Base-by-base conservation (phyloP, 2,797 vertebrate species). In the Numenius phaeopus region DNA sequence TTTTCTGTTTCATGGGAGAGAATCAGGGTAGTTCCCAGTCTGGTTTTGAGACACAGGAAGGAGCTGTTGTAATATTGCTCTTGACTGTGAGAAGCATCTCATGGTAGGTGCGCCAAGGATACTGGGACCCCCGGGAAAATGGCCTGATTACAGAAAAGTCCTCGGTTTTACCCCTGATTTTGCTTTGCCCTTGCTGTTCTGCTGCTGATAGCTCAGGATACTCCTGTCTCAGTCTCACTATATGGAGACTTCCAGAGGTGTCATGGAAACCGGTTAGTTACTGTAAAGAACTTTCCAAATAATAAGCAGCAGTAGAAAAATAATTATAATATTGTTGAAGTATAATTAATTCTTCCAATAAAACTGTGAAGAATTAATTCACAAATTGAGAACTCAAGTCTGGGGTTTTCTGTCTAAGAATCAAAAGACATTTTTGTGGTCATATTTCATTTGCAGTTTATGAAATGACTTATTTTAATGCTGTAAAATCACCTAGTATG, bases 381-480 rank as follows among this genome's bases (percentile, higher is more conserved):
- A 5, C 40, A 87, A 94, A 71, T 50, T 42, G 81, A 72, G 71
- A 87, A 87, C 47, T 86, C 54, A 17, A 24, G 54, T 83, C 50
- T 75, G 30, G 21, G 14, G 9, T 7, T 73, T 90, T 89, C 44
- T 92, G 8, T 47, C 62, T 73, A 58, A 76, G 55, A 90, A 73
- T 72, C 44, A 66, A 67, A 90, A 91, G 47, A 42, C 13, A 5
- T 83, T 90, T 87, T 81, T 97, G 82, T 91, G 93, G 92, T 94
- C 72, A 19, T 52, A 46, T 16, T 91, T 92, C 5, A 85, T 73
- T 91, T 89, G 79, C 57, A 42, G 14, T 81, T 86, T 86, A 89
- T 92, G 72, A 88, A 95, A 75, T 85, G 54, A 72, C 32, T 69
- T 85, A 71, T 46, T 95, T 95, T 78, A 27, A 11, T 46, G 44